Evolutionary conservation across 2,797 vertebrate species (phyloP), one percentile per base, ranked within the genome.

Genomic region (Chloroceryle inda): DNA sequence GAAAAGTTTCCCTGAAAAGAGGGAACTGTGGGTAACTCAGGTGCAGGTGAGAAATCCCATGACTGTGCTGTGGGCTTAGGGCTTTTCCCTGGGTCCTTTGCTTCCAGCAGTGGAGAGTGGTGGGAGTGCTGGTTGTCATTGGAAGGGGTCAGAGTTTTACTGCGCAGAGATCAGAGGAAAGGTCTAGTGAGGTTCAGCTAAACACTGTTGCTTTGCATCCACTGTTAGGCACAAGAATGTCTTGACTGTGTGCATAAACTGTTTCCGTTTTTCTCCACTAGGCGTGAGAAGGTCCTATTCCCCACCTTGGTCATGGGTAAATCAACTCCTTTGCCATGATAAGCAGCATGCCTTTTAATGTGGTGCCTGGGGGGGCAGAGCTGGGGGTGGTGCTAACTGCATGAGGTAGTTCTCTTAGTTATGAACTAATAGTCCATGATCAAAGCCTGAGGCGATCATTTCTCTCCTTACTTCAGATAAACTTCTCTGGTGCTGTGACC

Each of bases 241-340:
- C 64, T 76, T 66, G 68, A 53, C 23, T 85, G 55, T 96, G 85
- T 97, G 93, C 96, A 96, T 94, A 96, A 95, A 95, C 97, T 97
- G 64, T 93, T 77, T 83, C 96, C 61, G 77, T 98, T 97, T 98
- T 85, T 95, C 95, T 97, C 97, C 85, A 92, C 89, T 96, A 98
- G 98, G 98, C 97, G 97, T 97, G 98, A 98, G 90, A 98, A 98
- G 97, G 98, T 98, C 97, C 89, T 98, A 92, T 98, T 98, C 97
- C 98, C 98, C 96, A 97, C 98, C 94, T 97, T 98, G 97, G 98
- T 98, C 97, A 97, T 98, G 98, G 98, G 98, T 98, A 98, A 98
- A 97, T 98, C 96, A 97, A 97, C 96, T 97, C 94, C 79, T 97
- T 98, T 98, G 95, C 93, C 93, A 92, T 96, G 94, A 66, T 93